phyloP scores from a whole-genome alignment of 2,113 vertebrate species.

The Festucalex cinctus region DNA sequence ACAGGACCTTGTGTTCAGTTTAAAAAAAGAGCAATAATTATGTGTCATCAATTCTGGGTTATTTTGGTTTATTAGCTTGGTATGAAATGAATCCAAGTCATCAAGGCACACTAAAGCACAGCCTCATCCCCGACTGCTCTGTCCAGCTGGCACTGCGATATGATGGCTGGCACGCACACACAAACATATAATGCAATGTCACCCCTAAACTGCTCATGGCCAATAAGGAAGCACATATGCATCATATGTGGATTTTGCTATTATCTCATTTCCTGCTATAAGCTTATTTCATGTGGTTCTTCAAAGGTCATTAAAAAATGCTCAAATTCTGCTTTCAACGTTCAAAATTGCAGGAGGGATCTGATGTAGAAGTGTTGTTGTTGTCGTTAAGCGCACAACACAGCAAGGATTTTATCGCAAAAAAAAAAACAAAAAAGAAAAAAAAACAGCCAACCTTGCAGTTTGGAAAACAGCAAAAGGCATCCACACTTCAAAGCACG shows the following conservation, averaged over 20 bases:
- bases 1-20: slow-evolving; percentile 4
- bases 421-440: not conserved
- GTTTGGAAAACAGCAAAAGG: not conserved
- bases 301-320: too few species aligned
- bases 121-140: slow-evolving; percentile 4
- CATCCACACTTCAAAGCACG: not conserved
- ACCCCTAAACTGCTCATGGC: not conserved
- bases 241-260: too few species aligned
- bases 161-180: slow-evolving; percentile 28
- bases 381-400: not conserved
- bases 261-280: too few species aligned
- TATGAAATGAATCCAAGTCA: slow-evolving; percentile 44
- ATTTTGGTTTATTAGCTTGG: slow-evolving; percentile 39
- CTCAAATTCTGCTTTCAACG: not conserved
- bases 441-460: not conserved
- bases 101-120: slow-evolving; percentile 14
- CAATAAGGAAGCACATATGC: not conserved
- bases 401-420: not conserved
- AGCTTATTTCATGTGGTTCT: too few species aligned
- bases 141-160: slow-evolving; percentile 48
- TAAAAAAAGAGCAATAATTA: slow-evolving; percentile 9
- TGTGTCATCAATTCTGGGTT: slow-evolving; percentile 12
- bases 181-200: not conserved
- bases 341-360: not conserved
- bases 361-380: not conserved